Evolutionary conservation across 2,797 vertebrate genomes (phyloP), one percentile per base, ranked within the genome.

Genomic region (Leucoraja ocellata): DNA sequence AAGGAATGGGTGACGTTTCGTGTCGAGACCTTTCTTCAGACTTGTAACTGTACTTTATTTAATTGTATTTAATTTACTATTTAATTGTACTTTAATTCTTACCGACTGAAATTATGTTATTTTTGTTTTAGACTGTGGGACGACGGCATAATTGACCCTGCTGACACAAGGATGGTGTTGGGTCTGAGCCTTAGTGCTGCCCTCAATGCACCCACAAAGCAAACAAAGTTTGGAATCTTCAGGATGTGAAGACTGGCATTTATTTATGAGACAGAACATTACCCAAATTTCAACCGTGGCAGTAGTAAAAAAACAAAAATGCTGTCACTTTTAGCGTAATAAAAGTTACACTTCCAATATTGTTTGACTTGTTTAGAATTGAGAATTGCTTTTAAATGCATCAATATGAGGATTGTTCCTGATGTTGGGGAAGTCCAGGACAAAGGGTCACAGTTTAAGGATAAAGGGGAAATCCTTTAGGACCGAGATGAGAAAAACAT

Each of bases 71-170:
- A 46, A 46, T 46, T 46, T 46, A 46, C 46, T 46, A 46, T 46
- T 46, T 39, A 39, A 39, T 39, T 39, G 4, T 3, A 46, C 2
- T 46, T 2, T 92, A 76, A 6, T 58, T n/a, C 39, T n/a, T 46
- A 76, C 10, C 39, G 9, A 71, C 39, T 39, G 10, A n/a, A 61
- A 88, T 54, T 28, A 74, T 39, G 46, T 58, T 91, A 93, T 76
- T 84, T 13, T 93, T 36, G 61, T 95, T 65, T 54, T 95, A 99
- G 99, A 94, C 95, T 99, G 71, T 99, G 99, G 98, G 99, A 99
- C 94, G 99, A 99, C 1, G 99, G 98, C 46, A 98, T 99, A 93
- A 99, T 99, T 93, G 99, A 99, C 94, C 99, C 99, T 10, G 97
- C 96, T 23, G 98, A 99, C 93, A 99, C 98, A 79, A 98, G 99